phyloP scores from a whole-genome alignment of 2,888 invertebrate genomes.

The Escarpia spicata region DNA sequence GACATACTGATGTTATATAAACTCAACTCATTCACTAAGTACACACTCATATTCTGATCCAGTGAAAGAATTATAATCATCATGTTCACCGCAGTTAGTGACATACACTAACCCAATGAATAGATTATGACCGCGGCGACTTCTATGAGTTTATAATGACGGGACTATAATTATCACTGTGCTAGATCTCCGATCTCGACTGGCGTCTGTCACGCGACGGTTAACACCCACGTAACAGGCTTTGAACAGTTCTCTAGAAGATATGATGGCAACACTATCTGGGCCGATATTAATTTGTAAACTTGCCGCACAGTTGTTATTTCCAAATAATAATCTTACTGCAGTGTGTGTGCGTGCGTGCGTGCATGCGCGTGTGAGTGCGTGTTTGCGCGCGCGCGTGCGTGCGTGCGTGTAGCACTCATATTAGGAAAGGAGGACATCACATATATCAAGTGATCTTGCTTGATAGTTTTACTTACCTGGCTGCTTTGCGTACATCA shows the following conservation, averaged over 20 bases:
- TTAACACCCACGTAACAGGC: neutral
- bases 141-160: neutral
- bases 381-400: too few relatives aligned
- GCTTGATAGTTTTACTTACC: too few relatives aligned
- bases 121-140: neutral
- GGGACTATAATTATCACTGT: neutral
- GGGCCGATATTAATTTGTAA: too few relatives aligned
- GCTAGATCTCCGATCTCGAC: neutral
- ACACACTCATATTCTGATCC: neutral
- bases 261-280: neutral
- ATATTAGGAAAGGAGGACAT: too few relatives aligned
- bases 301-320: too few relatives aligned
- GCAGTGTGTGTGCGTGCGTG: too few relatives aligned
- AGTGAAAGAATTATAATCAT: neutral
- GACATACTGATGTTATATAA: neutral
- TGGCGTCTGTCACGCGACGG: neutral
- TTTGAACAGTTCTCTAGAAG: neutral
- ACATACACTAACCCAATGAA: neutral
- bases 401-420: too few relatives aligned
- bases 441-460: too few relatives aligned
- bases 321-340: too few relatives aligned
- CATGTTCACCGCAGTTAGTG: neutral
- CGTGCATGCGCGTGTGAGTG: too few relatives aligned
- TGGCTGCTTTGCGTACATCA: too few relatives aligned
- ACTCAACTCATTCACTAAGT: neutral